phyloP scores from a whole-genome alignment of 2,797 vertebrate genomes.

The Sebastes goodei region DNA sequence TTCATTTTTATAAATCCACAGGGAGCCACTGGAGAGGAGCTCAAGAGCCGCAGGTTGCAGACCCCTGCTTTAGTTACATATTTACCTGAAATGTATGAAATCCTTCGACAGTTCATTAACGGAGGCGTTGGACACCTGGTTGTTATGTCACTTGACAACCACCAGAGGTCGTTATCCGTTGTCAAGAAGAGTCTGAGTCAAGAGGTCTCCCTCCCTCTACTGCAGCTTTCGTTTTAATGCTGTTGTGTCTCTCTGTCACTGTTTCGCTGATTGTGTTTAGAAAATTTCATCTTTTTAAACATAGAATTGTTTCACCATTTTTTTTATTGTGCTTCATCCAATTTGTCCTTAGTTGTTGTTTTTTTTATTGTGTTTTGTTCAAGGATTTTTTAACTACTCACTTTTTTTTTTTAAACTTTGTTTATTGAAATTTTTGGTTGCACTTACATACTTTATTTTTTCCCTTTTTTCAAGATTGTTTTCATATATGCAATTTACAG shows the following conservation, averaged over 20 bases:
- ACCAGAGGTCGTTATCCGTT: constrained; percentile 13
- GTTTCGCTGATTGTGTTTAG: background rate
- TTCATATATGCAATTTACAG: too few relatives aligned
- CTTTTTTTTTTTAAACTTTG: background rate
- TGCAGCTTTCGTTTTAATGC: constrained; percentile 5
- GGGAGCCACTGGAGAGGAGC: too few relatives aligned
- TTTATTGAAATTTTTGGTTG: background rate
- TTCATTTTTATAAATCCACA: too few relatives aligned
- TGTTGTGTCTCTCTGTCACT: background rate
- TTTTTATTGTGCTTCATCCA: background rate
- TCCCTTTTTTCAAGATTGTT: too few relatives aligned
- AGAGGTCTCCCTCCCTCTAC: background rate
- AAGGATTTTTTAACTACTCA: background rate
- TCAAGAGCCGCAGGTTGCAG: too few relatives aligned
- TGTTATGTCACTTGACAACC: background rate
- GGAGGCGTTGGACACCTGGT: background rate
- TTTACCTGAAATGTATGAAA: background rate
- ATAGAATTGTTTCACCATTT: background rate
- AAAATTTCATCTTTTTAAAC: background rate
- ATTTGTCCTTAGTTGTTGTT: background rate
- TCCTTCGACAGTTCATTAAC: background rate
- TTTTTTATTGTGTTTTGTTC: background rate
- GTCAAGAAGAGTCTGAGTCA: background rate
- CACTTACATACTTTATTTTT: too few relatives aligned
- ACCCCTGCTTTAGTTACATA: too few relatives aligned